Base-by-base conservation (phyloP, 2,797 vertebrate species). In the Mareca penelope region DNA sequence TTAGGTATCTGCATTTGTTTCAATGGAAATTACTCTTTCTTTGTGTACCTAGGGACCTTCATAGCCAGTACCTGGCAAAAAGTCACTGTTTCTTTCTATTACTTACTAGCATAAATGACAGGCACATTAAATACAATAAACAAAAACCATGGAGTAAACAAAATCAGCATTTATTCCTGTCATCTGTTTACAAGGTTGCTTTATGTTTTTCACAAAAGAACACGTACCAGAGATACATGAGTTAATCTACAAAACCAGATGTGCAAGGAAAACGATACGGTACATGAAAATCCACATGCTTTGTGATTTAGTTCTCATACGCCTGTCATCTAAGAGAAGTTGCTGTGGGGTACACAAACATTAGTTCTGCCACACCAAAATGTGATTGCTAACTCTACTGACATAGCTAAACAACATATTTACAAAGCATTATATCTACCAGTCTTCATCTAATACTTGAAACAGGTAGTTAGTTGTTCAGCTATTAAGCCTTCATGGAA, bases 401-500 rank as follows among this genome's bases (percentile, higher is more conserved):
- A 73, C 57, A 50, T 3, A 87, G 57, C 31, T 75, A 50, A 61
- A 60, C 46, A 93, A 56, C 11, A 3, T 69, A 79, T 85, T 83
- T 88, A 84, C 91, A 92, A 80, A 56, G 24, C 6, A 9, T 56
- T 77, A 22, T 17, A 48, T 64, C 35, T 67, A 50, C 61, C 57
- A 88, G 29, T 70, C 71, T 68, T 85, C 65, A 50, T 56, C 92
- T 89, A 64, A 40, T 77, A 95, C 94, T 94, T 78, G 70, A 97
- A 95, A 93, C 91, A 98, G 96, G 96, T 98, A 98, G 97, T 95
- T 84, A 97, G 97, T 64, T 89, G 94, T 97, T 98, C 96, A 96
- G 95, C 88, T 76, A 96, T 90, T 84, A 94, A 96, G 96, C 98
- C 98, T 99, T 99, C 98, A 98, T 92, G 97, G 98, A 99, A 99